A percentile compares a stretch with the other conserved stretches of the same genome.
Conservation (phyloP, 2,797 vertebrate genomes). For the Spinus pinus region DNA sequence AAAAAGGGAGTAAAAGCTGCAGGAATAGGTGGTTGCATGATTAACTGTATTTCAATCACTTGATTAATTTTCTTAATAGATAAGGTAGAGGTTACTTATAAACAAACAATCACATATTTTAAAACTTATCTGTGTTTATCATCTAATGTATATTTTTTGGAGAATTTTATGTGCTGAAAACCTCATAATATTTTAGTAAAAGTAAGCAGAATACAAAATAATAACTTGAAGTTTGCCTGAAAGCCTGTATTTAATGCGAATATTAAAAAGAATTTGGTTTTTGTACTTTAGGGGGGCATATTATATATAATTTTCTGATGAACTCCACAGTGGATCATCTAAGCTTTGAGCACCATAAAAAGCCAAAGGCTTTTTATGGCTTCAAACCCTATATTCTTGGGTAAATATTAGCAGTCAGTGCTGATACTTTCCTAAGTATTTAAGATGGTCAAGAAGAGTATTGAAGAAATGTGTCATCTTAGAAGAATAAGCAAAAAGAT, state of each 20-base stretch:
- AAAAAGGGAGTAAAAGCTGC: background rate
- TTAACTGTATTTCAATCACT: background rate
- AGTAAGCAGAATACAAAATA: background rate
- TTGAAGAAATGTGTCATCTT: background rate
- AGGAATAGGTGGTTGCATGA: background rate
- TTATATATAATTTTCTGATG: background rate
- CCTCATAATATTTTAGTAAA: background rate
- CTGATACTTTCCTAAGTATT: background rate
- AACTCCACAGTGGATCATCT: background rate
- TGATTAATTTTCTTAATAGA: background rate
- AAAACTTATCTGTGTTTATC: background rate
- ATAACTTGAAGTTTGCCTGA: background rate
- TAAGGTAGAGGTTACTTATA: background rate
- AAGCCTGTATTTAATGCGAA: background rate
- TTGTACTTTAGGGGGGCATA: background rate
- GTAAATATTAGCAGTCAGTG: background rate
- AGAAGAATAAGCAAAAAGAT: background rate
- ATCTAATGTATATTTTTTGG: background rate
- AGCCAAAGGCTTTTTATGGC: background rate
- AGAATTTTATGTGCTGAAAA: background rate
- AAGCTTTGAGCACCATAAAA: background rate
- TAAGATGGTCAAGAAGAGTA: background rate
- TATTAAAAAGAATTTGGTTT: background rate
- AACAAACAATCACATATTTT: background rate
- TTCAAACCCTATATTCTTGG: background rate